Base-by-base conservation (phyloP, 1,140 invertebrate species). In the Gryon sp. region DNA sequence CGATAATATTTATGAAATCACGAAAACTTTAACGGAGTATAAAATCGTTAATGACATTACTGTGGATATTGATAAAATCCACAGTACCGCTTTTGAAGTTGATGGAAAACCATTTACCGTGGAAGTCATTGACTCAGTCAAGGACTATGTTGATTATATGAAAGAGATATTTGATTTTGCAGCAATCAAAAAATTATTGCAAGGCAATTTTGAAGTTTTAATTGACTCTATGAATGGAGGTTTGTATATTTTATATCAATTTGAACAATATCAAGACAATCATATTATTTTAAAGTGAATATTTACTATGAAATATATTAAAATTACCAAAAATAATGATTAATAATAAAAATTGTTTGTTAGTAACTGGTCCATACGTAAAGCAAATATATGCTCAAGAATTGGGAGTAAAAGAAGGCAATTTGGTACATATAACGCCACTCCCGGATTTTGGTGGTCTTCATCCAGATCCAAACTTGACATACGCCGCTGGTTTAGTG, bases 401-500 rank as follows among this genome's bases (percentile, higher is more conserved):
- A 84, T 89, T 99, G 19, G 94, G 95, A 0, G 93, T 95, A 2
- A 87, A 91, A 16, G 87, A 91, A 14, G 87, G 90, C 2, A 93
- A 91, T 80, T 92, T 97, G 1, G 94, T 96, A 28, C 90, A 93
- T 30, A 92, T 92, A 28, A 91, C 90, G 1, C 96, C 97, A 0
- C 85, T 98, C 46, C 93, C 95, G 76, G 98, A 99, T 90, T 99
- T 99, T 89, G 98, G 98, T 14, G 98, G 97, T 20, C 91, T 94
- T 40, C 98, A 99, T 90, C 99, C 99, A 0, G 99, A 99, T 91
- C 99, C 99, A 14, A 99, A 99, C 91, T 90, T 99, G 22, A 99
- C 98, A 0, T 99, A 99, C 89, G 97, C 97, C 9, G 93, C 93
- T 38, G 93, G 96, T 84, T 91, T 99, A 22, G 97, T 98, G 0